phyloP scores from a whole-genome alignment of 2,888 invertebrate genomes.

The Syrista parreyssii region DNA sequence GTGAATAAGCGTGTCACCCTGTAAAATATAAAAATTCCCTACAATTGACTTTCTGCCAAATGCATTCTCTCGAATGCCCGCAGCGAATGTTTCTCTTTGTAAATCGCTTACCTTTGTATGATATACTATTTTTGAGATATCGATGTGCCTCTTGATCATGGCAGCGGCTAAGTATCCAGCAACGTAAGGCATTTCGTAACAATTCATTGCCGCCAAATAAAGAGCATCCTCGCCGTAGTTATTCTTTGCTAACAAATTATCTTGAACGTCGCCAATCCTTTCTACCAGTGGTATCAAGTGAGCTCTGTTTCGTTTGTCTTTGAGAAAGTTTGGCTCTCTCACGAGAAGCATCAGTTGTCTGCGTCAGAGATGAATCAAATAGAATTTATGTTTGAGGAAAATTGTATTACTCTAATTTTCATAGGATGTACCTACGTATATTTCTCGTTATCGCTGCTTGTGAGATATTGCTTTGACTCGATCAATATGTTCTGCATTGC shows the following conservation, averaged over 20 bases:
- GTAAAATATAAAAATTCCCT: constrained; percentile 4
- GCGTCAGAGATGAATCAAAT: not conserved
- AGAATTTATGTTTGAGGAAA: not conserved
- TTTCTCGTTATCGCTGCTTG: constrained; percentile 48
- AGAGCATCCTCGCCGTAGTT: constrained; percentile 53
- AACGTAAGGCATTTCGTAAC: constrained; percentile 48
- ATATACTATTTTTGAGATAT: constrained; percentile 48
- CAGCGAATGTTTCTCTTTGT: not conserved
- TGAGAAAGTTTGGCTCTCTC: constrained; percentile 46
- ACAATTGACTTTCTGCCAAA: not conserved
- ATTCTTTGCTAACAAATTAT: constrained; percentile 42
- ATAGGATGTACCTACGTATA: constrained; percentile 51
- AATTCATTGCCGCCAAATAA: constrained; percentile 54
- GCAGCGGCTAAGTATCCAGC: constrained; percentile 53
- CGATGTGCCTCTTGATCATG: constrained; percentile 48
- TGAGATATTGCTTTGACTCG: constrained; percentile 37
- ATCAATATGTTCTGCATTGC: constrained; percentile 52
- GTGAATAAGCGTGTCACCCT: constrained; percentile 57
- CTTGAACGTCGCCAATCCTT: constrained; percentile 38
- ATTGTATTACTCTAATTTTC: not conserved
- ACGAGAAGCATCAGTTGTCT: constrained; percentile 56
- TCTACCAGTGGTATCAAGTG: constrained; percentile 53
- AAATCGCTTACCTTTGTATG: constrained; percentile 39
- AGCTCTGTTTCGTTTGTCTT: constrained; percentile 36
- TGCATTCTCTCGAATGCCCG: not conserved